A percentile compares a stretch with the other conserved stretches of the same genome.
phyloP scores from a whole-genome alignment of 2,888 invertebrate genomes.

The Brachyptera putata region DNA sequence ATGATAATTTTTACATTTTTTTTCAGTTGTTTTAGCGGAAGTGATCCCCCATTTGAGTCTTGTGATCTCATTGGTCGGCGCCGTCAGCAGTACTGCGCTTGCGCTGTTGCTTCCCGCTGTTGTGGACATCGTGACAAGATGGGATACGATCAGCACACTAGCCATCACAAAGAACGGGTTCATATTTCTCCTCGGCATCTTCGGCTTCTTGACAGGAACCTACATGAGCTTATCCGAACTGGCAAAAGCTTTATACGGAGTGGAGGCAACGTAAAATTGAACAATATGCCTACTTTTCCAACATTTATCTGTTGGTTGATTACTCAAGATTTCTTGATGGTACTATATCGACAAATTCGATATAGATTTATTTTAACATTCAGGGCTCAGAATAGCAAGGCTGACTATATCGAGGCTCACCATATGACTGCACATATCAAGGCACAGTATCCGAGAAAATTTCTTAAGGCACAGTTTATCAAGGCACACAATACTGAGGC shows the following conservation, averaged over 20 bases:
- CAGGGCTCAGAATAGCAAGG: too few relatives aligned
- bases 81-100: conserved; percentile 76
- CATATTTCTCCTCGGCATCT: conserved; percentile 61
- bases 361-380: too few relatives aligned
- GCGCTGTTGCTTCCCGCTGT: conserved; percentile 86
- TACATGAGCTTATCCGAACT: conserved; percentile 56
- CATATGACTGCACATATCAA: too few relatives aligned
- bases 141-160: conserved; percentile 50
- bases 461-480: too few relatives aligned
- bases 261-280: conserved; percentile 1
- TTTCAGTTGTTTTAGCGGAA: conserved; percentile 25
- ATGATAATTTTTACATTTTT: too few relatives aligned
- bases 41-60: conserved; percentile 78
- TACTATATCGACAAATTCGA: too few relatives aligned
- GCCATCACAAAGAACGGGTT: conserved; percentile 54
- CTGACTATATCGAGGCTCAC: too few relatives aligned
- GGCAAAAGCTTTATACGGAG: background rate
- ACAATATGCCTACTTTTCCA: too few relatives aligned
- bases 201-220: conserved; percentile 71
- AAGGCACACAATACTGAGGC: too few relatives aligned
- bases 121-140: conserved; percentile 70
- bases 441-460: too few relatives aligned
- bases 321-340: too few relatives aligned
- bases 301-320: too few relatives aligned
- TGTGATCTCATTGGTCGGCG: conserved; percentile 89